phyloP scores from a whole-genome alignment of 2,888 invertebrate species.

The Oligia fasciuncula region DNA sequence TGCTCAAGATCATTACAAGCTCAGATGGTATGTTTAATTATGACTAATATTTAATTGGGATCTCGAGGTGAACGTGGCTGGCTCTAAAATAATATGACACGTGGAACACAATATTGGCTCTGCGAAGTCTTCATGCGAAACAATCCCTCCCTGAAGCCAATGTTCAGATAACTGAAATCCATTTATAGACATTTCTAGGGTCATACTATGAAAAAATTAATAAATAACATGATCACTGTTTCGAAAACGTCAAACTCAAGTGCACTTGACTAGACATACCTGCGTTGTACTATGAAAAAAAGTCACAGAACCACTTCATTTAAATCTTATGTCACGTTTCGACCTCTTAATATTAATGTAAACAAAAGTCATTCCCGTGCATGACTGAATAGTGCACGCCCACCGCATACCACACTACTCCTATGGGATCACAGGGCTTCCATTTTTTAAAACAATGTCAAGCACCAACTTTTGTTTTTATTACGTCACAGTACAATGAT shows the following conservation, averaged over 20 bases:
- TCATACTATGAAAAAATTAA: not conserved
- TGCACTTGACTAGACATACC: slow-evolving; percentile 10
- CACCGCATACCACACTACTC: slow-evolving; percentile 51
- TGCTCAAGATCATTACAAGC: slow-evolving; percentile 46
- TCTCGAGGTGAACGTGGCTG: slow-evolving; percentile 45
- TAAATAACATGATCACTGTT: not conserved
- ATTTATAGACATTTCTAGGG: not conserved
- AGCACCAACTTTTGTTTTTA: slow-evolving; percentile 59
- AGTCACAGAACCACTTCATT: slow-evolving; percentile 48
- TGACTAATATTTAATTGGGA: slow-evolving; percentile 58
- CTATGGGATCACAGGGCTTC: slow-evolving; percentile 45
- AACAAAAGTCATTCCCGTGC: slow-evolving; percentile 49
- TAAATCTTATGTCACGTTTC: slow-evolving; percentile 47
- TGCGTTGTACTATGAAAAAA: slow-evolving; percentile 4
- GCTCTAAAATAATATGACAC: slow-evolving; percentile 37
- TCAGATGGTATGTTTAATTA: slow-evolving; percentile 56
- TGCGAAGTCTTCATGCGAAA: not conserved
- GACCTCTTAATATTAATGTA: slow-evolving; percentile 53
- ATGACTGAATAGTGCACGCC: slow-evolving; percentile 43
- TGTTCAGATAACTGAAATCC: not conserved
- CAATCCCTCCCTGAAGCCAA: not conserved
- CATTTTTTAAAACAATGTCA: slow-evolving; percentile 66
- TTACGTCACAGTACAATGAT: slow-evolving; percentile 62
- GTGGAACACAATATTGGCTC: slow-evolving; percentile 18
- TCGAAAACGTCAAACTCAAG: slow-evolving; percentile 19